Conservation (phyloP, 2,113 vertebrate genomes). For the Anthoscopus minutus region DNA sequence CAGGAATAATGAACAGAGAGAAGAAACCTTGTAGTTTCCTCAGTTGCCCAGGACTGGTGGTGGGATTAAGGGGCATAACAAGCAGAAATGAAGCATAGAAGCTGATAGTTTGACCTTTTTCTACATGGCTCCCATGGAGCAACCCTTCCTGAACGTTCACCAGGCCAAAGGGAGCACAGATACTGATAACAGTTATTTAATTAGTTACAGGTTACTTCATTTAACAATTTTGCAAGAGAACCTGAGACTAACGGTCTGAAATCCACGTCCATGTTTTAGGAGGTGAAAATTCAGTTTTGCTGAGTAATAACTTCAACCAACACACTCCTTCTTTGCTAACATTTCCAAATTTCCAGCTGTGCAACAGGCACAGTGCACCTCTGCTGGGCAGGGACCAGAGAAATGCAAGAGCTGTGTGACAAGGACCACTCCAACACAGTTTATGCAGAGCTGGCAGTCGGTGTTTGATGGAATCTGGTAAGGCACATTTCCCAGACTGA, state of each 20-base stretch:
- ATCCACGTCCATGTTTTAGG: neutral
- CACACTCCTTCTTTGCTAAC: neutral
- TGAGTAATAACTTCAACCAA: neutral
- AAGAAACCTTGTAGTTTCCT: neutral
- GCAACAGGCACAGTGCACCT: neutral
- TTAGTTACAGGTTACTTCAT: neutral
- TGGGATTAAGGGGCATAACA: neutral
- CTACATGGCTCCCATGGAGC: neutral
- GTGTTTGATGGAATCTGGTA: neutral
- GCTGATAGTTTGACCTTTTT: neutral
- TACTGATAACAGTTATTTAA: neutral
- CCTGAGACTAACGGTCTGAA: neutral
- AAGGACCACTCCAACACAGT: neutral
- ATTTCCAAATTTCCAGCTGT: neutral
- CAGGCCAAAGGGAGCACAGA: neutral
- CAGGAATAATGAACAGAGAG: neutral
- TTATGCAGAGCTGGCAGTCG: neutral
- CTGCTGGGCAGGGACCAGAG: neutral
- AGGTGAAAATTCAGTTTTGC: neutral
- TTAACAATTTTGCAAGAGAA: neutral
- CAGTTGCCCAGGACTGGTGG: neutral
- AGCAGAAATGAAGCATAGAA: neutral
- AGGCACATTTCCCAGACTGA: conserved; percentile 30
- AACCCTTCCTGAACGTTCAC: neutral
- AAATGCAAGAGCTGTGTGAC: neutral